Percentiles rank a stretch among this genome's conserved stretches.
These are phyloP conservation scores for Bicyclus anynana DNA, from an alignment of 1,140 invertebrate genomes.

Conservation along the genomic window DNA sequence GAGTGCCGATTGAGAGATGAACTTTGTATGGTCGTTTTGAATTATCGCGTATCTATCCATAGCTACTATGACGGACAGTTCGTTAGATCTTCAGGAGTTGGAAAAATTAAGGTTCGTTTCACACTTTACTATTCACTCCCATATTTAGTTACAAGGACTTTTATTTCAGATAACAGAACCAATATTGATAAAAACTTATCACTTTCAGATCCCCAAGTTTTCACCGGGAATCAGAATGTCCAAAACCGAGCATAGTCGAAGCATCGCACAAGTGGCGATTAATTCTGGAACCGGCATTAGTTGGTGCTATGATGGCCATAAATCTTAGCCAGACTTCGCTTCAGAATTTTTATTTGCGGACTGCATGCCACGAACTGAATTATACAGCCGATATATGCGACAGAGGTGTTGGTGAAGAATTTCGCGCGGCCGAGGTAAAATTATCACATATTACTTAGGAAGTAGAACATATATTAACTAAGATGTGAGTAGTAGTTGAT, in stretches of 20 bases:
- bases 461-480: too few species aligned
- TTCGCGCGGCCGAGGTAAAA: slow-evolving; percentile 53
- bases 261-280: slow-evolving; percentile 46
- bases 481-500: too few species aligned
- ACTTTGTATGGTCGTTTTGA: slow-evolving; percentile 7
- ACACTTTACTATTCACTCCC: too few species aligned
- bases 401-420: slow-evolving; percentile 59
- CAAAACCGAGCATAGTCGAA: slow-evolving; percentile 1
- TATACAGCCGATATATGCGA: slow-evolving; percentile 48
- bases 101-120: slow-evolving; percentile 55
- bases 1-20: slow-evolving; percentile 15
- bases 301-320: slow-evolving; percentile 67
- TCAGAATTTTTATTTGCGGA: slow-evolving; percentile 66
- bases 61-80: slow-evolving; percentile 52
- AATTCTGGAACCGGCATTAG: slow-evolving; percentile 59
- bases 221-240: slow-evolving; percentile 18
- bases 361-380: slow-evolving; percentile 60
- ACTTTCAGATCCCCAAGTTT: slow-evolving; percentile 30
- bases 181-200: not conserved
- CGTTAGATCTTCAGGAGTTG: slow-evolving; percentile 50
- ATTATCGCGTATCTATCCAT: not conserved
- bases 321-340: slow-evolving; percentile 64
- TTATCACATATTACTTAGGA: not conserved
- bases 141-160: not conserved
- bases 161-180: too few species aligned